Evolutionary conservation across 1,140 invertebrate genomes (phyloP).

Genomic region (Sweltsa coloradensis): DNA sequence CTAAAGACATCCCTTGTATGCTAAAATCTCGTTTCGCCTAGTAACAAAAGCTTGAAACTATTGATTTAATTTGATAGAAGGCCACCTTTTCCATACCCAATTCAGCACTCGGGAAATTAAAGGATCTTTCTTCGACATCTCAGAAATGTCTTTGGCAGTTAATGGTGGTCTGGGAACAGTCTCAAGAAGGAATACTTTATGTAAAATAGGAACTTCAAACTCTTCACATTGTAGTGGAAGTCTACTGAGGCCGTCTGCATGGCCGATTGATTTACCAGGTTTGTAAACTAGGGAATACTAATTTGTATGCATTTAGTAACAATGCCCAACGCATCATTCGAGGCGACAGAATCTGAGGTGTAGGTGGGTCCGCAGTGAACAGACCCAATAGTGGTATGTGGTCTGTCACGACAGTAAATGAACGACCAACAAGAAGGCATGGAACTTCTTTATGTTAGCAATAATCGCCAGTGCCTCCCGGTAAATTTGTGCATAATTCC

Average conservation of each 20-base stretch:
- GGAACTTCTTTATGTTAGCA: conserved; percentile 13
- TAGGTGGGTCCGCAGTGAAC: conserved; percentile 20
- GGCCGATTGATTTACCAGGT: background rate
- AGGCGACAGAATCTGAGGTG: too few species aligned
- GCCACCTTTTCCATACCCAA: background rate
- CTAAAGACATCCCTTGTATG: background rate
- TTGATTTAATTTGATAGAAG: too few species aligned
- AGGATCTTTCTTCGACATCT: background rate
- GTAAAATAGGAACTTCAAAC: background rate
- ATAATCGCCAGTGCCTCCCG: conserved; percentile 28
- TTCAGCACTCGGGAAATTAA: background rate
- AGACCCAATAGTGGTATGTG: conserved; percentile 33
- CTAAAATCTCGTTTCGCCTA: background rate
- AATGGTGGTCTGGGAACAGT: background rate
- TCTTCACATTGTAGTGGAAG: conserved; percentile 2
- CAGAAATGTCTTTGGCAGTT: background rate
- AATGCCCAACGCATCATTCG: conserved; percentile 15
- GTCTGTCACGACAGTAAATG: conserved; percentile 29
- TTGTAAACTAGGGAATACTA: background rate
- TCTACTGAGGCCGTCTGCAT: conserved; percentile 8
- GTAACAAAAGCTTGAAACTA: too few species aligned
- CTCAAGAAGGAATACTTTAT: conserved; percentile 3
- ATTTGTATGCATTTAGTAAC: conserved; percentile 1
- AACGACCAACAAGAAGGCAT: too few species aligned
- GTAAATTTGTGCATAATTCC: conserved; percentile 33